Evolutionary conservation across 2,888 invertebrate species (phyloP).

Genomic region (Drosophila conformis): DNA sequence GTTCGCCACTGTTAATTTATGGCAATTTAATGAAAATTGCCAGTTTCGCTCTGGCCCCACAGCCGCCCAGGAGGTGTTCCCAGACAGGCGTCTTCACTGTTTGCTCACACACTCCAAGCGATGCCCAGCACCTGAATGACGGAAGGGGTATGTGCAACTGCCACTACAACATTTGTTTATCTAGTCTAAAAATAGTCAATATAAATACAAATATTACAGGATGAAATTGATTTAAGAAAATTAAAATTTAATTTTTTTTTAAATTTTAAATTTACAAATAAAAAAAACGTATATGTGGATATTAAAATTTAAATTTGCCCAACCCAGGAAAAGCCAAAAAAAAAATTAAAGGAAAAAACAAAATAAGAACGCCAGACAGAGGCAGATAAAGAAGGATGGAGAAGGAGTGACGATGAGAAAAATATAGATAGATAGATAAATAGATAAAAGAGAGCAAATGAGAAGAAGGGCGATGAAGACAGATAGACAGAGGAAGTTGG

Average conservation of each 20-base stretch:
- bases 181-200: background rate
- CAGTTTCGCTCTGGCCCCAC: slow-evolving; percentile 28
- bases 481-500: background rate
- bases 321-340: too few relatives aligned
- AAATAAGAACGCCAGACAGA: too few relatives aligned
- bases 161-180: background rate
- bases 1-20: slow-evolving; percentile 64
- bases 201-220: background rate
- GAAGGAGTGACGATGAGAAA: too few relatives aligned
- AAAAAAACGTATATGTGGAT: too few relatives aligned
- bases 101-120: slow-evolving; percentile 28
- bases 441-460: too few relatives aligned
- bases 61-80: slow-evolving; percentile 45
- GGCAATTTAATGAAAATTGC: slow-evolving; percentile 73
- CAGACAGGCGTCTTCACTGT: slow-evolving; percentile 39
- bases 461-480: background rate
- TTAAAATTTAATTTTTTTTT: background rate
- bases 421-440: too few relatives aligned
- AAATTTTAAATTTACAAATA: too few relatives aligned
- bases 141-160: background rate
- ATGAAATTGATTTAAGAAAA: background rate
- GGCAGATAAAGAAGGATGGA: too few relatives aligned
- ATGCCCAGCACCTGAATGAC: background rate
- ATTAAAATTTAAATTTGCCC: too few relatives aligned
- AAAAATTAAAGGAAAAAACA: too few relatives aligned